Percentiles rank a stretch among this genome's conserved stretches.
These are phyloP conservation scores for Brachypodius melanocephalos DNA, from an alignment of 2,113 vertebrate species.

Conservation along the genomic window DNA sequence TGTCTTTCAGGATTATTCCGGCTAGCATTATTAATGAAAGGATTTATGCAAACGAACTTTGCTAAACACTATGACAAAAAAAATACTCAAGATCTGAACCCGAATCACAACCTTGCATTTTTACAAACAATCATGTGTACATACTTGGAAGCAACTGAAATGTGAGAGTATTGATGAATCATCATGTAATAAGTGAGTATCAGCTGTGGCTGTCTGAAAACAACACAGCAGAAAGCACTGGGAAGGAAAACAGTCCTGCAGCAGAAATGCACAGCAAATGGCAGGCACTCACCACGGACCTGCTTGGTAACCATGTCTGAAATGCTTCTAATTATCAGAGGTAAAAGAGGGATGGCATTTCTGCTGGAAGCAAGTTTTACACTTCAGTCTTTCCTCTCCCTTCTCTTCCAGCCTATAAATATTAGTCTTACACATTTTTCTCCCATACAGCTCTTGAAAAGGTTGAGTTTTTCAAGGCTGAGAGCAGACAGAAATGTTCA, in stretches of 20 bases:
- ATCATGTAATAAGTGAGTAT: background rate
- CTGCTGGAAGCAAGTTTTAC: constrained; percentile 58
- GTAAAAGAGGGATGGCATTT: constrained; percentile 44
- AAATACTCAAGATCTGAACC: background rate
- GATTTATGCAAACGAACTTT: background rate
- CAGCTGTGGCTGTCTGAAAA: background rate
- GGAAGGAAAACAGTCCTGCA: background rate
- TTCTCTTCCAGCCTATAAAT: constrained; percentile 28
- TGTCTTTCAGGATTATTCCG: background rate
- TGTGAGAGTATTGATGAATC: background rate
- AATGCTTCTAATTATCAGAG: constrained; percentile 46
- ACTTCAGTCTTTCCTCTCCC: constrained; percentile 3
- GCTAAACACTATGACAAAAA: background rate
- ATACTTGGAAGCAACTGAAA: background rate
- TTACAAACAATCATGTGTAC: background rate
- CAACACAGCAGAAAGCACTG: background rate
- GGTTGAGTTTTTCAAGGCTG: constrained; percentile 48
- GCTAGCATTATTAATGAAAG: background rate
- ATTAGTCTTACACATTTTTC: constrained; percentile 40
- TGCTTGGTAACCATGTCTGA: constrained; percentile 26
- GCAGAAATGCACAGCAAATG: background rate
- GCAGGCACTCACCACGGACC: background rate
- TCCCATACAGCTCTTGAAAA: constrained; percentile 26
- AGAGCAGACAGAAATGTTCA: constrained; percentile 45
- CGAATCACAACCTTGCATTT: background rate